Conservation (phyloP, 2,797 vertebrate species). For the Hydrocynus forskahlii region DNA sequence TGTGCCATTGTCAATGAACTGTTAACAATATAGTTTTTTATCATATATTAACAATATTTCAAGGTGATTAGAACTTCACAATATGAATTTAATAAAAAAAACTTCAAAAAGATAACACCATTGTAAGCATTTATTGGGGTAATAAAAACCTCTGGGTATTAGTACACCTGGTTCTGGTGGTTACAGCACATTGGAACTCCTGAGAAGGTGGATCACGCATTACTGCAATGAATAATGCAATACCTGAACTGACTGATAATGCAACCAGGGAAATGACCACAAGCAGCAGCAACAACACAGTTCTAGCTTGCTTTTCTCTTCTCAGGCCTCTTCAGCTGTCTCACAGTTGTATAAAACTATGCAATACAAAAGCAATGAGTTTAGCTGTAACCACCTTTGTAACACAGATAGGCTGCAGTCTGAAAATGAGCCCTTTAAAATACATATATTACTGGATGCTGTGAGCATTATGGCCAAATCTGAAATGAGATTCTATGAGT, state of each 20-base stretch:
- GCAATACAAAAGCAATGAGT: neutral
- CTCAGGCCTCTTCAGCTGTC: neutral
- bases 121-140: neutral
- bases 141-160: neutral
- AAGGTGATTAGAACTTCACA: neutral
- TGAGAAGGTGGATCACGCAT: neutral
- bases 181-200: neutral
- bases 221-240: neutral
- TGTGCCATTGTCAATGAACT: constrained; percentile 14
- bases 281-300: neutral
- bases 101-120: neutral
- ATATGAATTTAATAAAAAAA: no score
- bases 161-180: neutral
- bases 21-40: neutral
- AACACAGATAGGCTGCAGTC: neutral
- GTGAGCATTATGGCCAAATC: neutral
- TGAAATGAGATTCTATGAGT: no score
- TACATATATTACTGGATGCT: neutral
- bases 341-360: neutral
- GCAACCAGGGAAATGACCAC: neutral
- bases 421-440: neutral
- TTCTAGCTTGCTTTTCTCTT: neutral
- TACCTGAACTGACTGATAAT: neutral
- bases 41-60: neutral
- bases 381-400: neutral